These are phyloP conservation scores for Bothrops jararaca DNA, from an alignment of 2,113 vertebrate genomes.

Conservation along the genomic window DNA sequence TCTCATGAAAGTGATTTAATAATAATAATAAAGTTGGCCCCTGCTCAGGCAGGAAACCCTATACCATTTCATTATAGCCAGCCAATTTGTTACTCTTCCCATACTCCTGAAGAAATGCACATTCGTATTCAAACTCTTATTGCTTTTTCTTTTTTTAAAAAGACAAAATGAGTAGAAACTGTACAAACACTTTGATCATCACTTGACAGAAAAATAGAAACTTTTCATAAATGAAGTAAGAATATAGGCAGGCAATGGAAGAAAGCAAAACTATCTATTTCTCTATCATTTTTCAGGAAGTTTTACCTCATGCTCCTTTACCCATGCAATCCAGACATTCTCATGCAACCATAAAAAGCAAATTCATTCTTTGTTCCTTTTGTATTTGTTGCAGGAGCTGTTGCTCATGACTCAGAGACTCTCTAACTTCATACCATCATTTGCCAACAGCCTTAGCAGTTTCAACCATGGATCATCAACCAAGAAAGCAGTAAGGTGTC, in stretches of 20 bases:
- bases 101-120: neutral
- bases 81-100: neutral
- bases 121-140: neutral
- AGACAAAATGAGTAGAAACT: neutral
- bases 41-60: no score
- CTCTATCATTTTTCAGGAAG: neutral
- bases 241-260: neutral
- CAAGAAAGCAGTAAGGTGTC: neutral
- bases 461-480: constrained; percentile 8
- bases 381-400: constrained; percentile 5
- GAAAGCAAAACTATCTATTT: neutral
- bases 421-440: constrained; percentile 19
- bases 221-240: neutral
- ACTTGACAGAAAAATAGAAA: neutral
- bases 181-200: neutral
- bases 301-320: neutral
- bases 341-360: constrained; percentile 16
- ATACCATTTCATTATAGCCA: neutral
- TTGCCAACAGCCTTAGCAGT: neutral
- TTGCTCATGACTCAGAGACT: constrained; percentile 9
- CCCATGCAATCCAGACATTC: neutral
- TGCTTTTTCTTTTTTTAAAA: neutral
- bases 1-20: neutral
- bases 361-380: neutral
- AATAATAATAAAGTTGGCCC: no score